phyloP scores from a whole-genome alignment of 2,797 vertebrate genomes.

The Sebastes hubbsi region DNA sequence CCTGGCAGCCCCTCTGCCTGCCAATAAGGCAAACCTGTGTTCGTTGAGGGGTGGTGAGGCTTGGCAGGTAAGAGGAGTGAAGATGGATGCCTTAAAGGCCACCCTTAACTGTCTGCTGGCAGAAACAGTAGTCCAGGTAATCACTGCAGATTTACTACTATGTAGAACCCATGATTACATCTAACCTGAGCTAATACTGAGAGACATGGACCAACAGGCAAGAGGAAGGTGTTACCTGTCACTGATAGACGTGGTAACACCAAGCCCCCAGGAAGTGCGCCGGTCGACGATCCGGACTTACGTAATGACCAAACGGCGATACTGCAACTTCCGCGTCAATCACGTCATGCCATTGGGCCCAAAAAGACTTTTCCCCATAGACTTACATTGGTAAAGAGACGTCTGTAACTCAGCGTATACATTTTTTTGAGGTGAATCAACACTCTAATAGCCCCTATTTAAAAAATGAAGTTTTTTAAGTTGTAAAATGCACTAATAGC shows the following conservation, averaged over 20 bases:
- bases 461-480: no score
- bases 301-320: no score
- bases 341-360: no score
- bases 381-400: no score
- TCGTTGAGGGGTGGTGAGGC: constrained; percentile 34
- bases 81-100: constrained; percentile 46
- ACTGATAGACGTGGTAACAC: neutral
- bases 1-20: constrained; percentile 33
- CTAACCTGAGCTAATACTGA: constrained; percentile 23
- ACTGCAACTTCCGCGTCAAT: no score
- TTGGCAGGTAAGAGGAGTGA: constrained; percentile 19
- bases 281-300: no score
- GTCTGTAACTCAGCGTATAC: no score
- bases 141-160: neutral
- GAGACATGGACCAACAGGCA: neutral
- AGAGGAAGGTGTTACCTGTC: neutral
- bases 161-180: constrained; percentile 7
- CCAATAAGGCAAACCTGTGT: constrained; percentile 38
- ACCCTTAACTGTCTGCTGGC: constrained; percentile 5
- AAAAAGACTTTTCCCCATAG: no score
- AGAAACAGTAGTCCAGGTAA: constrained; percentile 33
- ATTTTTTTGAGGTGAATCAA: no score
- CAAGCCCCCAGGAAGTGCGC: no score
- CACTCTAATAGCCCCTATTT: no score
- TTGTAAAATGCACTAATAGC: no score